A percentile compares a stretch with the other conserved stretches of the same genome.
These are phyloP conservation scores for Oreochromis tanganicae DNA, from an alignment of 2,113 vertebrate species.

Conservation along the genomic window DNA sequence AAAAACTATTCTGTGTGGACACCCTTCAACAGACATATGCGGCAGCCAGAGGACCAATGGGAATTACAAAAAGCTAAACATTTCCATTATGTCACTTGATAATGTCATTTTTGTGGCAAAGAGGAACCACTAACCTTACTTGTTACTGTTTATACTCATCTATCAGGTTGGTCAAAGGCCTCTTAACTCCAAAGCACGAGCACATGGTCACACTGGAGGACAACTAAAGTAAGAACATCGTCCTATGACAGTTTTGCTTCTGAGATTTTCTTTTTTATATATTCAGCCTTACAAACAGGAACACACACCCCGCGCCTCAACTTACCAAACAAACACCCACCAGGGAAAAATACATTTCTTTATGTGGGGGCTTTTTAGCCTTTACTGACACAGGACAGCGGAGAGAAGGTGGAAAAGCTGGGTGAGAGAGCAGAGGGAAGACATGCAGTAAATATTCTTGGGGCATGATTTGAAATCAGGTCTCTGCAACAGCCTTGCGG, in stretches of 20 bases:
- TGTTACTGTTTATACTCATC: not conserved
- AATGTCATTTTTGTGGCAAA: not conserved
- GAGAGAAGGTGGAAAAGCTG: not conserved
- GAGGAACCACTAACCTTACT: not conserved
- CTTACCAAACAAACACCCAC: not conserved
- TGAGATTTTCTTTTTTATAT: not conserved
- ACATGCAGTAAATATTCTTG: not conserved
- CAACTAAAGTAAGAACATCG: not conserved
- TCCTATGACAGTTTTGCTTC: rapidly evolving
- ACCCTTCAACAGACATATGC: not conserved
- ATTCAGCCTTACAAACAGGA: rapidly evolving
- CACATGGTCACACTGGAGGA: not conserved
- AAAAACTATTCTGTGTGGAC: not conserved
- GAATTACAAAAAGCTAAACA: not conserved
- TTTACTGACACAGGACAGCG: not conserved
- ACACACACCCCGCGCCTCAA: not conserved
- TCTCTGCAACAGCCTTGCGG: not conserved
- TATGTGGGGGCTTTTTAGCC: not conserved
- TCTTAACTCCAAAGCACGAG: not conserved
- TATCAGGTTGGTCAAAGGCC: not conserved
- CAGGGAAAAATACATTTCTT: not conserved
- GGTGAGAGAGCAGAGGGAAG: not conserved
- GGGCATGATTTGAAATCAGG: not conserved
- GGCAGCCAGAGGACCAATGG: not conserved
- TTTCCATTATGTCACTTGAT: not conserved